phyloP scores from a whole-genome alignment of 2,113 vertebrate species.

The Ciconia stormi region DNA sequence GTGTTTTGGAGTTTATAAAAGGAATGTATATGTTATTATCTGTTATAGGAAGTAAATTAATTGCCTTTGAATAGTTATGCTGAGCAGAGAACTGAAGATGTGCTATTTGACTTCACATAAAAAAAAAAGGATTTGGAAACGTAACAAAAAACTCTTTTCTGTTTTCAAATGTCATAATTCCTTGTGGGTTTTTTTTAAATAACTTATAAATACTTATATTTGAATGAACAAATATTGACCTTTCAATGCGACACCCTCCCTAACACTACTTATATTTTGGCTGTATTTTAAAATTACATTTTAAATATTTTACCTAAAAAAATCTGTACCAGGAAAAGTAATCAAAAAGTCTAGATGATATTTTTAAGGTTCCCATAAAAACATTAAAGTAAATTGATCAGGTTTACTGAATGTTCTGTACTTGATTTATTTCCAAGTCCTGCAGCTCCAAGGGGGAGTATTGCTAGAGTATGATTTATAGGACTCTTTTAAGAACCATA shows the following conservation, averaged over 20 bases:
- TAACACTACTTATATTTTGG: neutral
- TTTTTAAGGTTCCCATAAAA: neutral
- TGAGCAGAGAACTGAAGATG: neutral
- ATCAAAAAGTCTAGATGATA: neutral
- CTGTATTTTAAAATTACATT: neutral
- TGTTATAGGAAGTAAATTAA: neutral
- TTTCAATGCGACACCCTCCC: neutral
- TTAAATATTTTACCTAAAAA: neutral
- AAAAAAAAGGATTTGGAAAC: neutral
- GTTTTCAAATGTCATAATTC: neutral
- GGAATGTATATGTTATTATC: neutral
- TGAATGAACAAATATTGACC: neutral
- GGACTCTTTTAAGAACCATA: neutral
- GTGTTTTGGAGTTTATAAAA: neutral
- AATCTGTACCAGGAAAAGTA: neutral
- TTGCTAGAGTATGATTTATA: neutral
- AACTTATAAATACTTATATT: neutral
- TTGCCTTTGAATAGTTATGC: neutral
- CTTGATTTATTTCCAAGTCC: neutral
- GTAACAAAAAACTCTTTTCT: neutral
- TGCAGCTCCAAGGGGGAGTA: neutral
- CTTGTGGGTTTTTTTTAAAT: neutral
- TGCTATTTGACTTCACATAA: neutral
- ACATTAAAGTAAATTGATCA: neutral
- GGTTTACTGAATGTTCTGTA: neutral